Conservation (phyloP, 2,888 invertebrate species). For the Apodemia zela region DNA sequence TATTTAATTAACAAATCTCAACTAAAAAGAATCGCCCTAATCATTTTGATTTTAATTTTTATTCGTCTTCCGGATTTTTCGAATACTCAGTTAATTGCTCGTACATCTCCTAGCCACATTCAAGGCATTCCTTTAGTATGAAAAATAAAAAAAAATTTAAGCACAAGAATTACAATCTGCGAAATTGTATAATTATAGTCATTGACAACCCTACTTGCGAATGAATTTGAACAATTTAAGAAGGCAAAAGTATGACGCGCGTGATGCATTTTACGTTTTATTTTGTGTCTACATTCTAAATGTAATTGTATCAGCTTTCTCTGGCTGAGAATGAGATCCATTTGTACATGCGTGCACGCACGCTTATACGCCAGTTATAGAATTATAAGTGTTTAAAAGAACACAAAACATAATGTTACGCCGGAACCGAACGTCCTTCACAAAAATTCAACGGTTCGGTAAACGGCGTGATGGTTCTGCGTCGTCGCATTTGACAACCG, state of each 20-base stretch:
- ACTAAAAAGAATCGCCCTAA: too few species aligned
- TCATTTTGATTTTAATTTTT: too few species aligned
- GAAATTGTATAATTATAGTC: not conserved
- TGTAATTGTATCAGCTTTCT: constrained; percentile 23
- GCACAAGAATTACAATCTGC: not conserved
- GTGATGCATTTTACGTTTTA: constrained; percentile 14
- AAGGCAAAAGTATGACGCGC: constrained; percentile 21
- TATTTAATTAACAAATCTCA: too few species aligned
- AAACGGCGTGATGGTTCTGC: too few species aligned
- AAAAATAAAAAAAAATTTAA: not conserved
- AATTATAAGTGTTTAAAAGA: not conserved
- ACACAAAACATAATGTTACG: too few species aligned
- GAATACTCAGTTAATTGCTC: too few species aligned
- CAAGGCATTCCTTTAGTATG: too few species aligned
- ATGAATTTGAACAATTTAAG: constrained; percentile 16
- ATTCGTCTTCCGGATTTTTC: too few species aligned
- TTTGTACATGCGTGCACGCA: constrained; percentile 16
- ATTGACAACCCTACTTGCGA: constrained; percentile 1
- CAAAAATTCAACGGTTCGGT: too few species aligned
- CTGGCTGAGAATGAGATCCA: constrained; percentile 17
- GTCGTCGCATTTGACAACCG: too few species aligned
- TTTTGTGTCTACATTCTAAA: constrained; percentile 11
- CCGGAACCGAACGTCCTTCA: too few species aligned
- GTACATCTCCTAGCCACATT: too few species aligned
- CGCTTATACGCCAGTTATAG: not conserved